Percentiles rank a stretch among this genome's conserved stretches.
These are phyloP conservation scores for Podarcis siculus DNA, from an alignment of 2,797 vertebrate species.

Conservation along the genomic window DNA sequence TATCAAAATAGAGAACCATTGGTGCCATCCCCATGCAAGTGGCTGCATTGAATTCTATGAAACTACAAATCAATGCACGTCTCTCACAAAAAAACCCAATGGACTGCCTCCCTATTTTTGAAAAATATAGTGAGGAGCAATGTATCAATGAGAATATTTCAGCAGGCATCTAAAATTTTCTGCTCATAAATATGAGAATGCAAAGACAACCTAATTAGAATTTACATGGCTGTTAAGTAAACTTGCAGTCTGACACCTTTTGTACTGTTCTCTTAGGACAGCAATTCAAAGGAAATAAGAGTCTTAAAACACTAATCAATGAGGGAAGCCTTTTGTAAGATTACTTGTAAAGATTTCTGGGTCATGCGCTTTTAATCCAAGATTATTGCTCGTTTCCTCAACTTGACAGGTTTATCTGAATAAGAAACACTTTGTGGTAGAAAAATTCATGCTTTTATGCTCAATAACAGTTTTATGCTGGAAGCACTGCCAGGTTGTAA, in stretches of 20 bases:
- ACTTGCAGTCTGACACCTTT: slow-evolving; percentile 38
- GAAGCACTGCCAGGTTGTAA: slow-evolving; percentile 58
- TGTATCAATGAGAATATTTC: neutral
- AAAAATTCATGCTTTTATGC: slow-evolving; percentile 61
- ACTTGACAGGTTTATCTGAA: slow-evolving; percentile 65
- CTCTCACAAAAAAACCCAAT: neutral
- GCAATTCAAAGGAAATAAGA: slow-evolving; percentile 55
- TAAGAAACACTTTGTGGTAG: slow-evolving; percentile 64
- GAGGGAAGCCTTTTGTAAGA: slow-evolving; percentile 58
- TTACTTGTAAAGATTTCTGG: slow-evolving; percentile 68
- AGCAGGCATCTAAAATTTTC: slow-evolving; percentile 16
- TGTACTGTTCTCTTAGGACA: slow-evolving; percentile 52
- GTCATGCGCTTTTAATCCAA: slow-evolving; percentile 53
- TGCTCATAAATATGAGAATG: slow-evolving; percentile 33
- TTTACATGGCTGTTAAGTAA: slow-evolving; percentile 21
- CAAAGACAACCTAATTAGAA: slow-evolving; percentile 37
- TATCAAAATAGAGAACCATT: neutral
- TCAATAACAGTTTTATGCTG: slow-evolving; percentile 71
- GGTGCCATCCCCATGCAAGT: neutral
- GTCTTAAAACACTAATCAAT: slow-evolving; percentile 62
- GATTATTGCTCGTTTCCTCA: slow-evolving; percentile 65
- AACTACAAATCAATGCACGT: neutral
- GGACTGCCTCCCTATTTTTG: neutral
- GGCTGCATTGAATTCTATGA: neutral
- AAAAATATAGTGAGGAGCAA: neutral